Evolutionary conservation across 2,888 invertebrate genomes (phyloP), one percentile per base, ranked within the genome.

Genomic region (Ypsolopha scabrella): DNA sequence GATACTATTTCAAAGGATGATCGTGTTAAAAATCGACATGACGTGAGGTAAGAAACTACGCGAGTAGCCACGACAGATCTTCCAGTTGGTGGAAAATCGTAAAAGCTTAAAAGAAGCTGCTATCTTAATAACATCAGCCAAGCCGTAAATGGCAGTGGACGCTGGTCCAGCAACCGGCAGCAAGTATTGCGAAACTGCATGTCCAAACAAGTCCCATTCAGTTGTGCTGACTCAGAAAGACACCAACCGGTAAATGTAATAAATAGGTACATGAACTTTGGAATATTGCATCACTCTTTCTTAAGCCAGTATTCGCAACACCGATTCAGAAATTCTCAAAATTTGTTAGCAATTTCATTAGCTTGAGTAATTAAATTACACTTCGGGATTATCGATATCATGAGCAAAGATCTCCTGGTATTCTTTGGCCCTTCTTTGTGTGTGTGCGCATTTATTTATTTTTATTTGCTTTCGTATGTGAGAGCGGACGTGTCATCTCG

Each of bases 401-500:
- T n/a, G n/a, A 34, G 45, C 45, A 45, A 43, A 24, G 24, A 24
- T 43, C 14, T 9, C 6, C 43, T 34, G 45, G 10, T 11, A 24
- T 45, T 35, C 34, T 45, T 7, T 45, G n/a, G 34, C 9, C 34
- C 35, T 24, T 2, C 44, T 64, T 62, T 61, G 59, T 53, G 59
- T 59, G 57, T 58, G 58, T 60, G 53, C 60, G 56, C 60, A 58
- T 44, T 54, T 58, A 69, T 76, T 75, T 77, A 77, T 76, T 78
- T 78, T 75, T 74, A 72, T 75, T 68, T 72, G 51, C 60, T 56
- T 58, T 60, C 60, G 63, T 64, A 69, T 68, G 68, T 70, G 72
- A 67, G 69, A 75, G 73, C 78, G 76, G 74, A 77, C 75, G 75
- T 74, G 69, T 70, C 71, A 62, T 67, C 61, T 65, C 64, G 60